Evolutionary conservation across 1,140 invertebrate genomes (phyloP).

Genomic region (Listronotus bonariensis): DNA sequence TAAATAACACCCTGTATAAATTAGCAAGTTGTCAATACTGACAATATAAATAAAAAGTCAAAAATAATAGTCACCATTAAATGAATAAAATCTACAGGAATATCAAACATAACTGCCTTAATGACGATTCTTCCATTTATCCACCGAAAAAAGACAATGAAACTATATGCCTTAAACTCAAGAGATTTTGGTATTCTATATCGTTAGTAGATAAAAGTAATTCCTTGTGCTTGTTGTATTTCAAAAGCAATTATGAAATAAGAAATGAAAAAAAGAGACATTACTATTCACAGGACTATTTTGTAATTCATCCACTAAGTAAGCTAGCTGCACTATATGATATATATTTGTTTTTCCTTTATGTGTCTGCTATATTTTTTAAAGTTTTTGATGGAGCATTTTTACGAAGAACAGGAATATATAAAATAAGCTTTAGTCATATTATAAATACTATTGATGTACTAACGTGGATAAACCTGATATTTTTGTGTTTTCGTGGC

Average conservation of each 20-base stretch:
- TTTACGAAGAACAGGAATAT: background rate
- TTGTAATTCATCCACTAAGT: slow-evolving; percentile 10
- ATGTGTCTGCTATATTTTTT: background rate
- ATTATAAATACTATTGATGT: background rate
- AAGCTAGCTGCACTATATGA: background rate
- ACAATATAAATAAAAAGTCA: no score
- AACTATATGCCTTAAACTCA: background rate
- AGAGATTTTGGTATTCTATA: slow-evolving; percentile 4
- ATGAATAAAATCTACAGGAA: no score
- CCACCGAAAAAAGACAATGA: background rate
- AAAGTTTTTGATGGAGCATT: background rate
- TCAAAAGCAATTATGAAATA: background rate
- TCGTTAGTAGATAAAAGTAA: background rate
- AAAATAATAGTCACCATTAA: no score
- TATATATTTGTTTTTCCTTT: slow-evolving; percentile 1
- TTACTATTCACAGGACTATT: slow-evolving; percentile 7
- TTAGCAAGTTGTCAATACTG: no score
- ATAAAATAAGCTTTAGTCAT: background rate
- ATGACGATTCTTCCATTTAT: background rate
- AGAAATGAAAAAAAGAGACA: slow-evolving; percentile 3
- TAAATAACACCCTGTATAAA: no score
- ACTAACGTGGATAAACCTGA: background rate
- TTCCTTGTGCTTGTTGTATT: background rate
- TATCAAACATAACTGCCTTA: no score
- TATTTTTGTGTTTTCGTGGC: slow-evolving; percentile 5